Base-by-base conservation (phyloP, 2,113 vertebrate species). In the Cacatua alba region DNA sequence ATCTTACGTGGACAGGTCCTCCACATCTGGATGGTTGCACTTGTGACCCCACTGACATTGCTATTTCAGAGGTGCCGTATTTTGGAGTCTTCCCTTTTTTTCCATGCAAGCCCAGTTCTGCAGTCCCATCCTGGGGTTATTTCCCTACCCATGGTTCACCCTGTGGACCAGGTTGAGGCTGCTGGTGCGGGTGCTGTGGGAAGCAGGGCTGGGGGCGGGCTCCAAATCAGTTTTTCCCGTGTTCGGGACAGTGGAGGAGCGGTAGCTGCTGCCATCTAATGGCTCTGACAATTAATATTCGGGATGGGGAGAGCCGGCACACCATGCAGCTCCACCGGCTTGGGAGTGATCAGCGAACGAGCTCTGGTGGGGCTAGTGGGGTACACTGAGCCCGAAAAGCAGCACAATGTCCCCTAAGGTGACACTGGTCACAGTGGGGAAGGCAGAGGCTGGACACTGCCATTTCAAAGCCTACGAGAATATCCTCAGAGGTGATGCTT, bases 181-280 rank as follows among this genome's bases (percentile, higher is more conserved):
- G 60, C 28, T 55, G 70, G 29, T 43, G 70, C 17, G 0, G 2
- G 16, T 41, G 44, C 65, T 86, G 57, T 4, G 52, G 35, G 28
- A 74, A 87, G 69, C 78, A 3, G 33, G 24, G 49, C 39, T 17
- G 37, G 28, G 67, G 18, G 13, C 52, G 21, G 53, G 20, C 71
- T 74, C 59, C 46, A 21, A 4, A 28, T 1, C 17, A 0, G 0
- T 1, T 39, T 62, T n/a, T 2, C 13, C 55, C 1, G 0, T 0
- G 49, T 1, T 28, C 6, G 7, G 65, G 57, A 19, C 12, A 11
- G 52, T 1, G 1, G 16, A 31, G 60, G 17, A 46, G 31, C 3
- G 78, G 95, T 39, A 53, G 55, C 37, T 97, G 93, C 97, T 97
- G 97, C 96, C 97, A 97, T 88, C 97, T 97, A 96, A 93, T 18